Conservation (phyloP, 2,888 invertebrate genomes). For the Capitulum mitella region DNA sequence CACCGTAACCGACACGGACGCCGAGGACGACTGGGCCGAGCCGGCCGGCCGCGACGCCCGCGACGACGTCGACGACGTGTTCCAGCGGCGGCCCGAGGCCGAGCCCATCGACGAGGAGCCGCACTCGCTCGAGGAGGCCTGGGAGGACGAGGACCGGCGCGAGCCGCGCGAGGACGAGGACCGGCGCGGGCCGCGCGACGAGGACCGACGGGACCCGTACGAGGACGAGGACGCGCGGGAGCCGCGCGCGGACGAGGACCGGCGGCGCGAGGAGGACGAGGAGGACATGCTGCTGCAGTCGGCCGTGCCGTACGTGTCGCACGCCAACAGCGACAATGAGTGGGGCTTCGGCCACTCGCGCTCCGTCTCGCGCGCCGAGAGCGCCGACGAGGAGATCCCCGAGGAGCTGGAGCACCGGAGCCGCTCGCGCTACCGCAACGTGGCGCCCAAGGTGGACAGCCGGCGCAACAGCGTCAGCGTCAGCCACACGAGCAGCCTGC, state of each 20-base stretch:
- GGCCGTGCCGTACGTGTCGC: not conserved
- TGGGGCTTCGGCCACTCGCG: constrained; percentile 21
- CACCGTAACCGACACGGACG: constrained; percentile 18
- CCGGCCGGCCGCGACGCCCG: not conserved
- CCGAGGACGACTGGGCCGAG: not conserved
- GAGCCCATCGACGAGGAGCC: not conserved
- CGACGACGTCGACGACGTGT: not conserved
- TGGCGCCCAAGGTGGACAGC: not conserved
- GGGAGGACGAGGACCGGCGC: not conserved
- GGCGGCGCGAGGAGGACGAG: not conserved
- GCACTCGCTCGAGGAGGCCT: not conserved
- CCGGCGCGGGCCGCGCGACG: not conserved
- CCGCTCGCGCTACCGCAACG: not conserved
- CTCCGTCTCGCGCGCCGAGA: not conserved
- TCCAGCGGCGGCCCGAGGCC: not conserved
- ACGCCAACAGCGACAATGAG: not conserved
- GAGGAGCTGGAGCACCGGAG: not conserved
- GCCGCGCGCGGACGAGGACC: not conserved
- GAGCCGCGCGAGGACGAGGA: not conserved
- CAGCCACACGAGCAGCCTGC: not conserved
- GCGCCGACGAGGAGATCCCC: not conserved
- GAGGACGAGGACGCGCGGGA: not conserved
- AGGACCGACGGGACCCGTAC: not conserved
- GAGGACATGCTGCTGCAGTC: constrained; percentile 7
- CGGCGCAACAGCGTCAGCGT: not conserved